A percentile compares a stretch with the other conserved stretches of the same genome.
phyloP scores from a whole-genome alignment of 2,113 vertebrate species.

The Oryctolagus cuniculus region mOryCun1.1 NC_091436.1:84379001-84379500 shows the following conservation, averaged over 20 bases:
- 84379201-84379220: background rate
- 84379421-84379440: background rate
- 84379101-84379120: background rate
- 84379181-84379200: background rate
- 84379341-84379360: background rate
- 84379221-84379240: background rate
- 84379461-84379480: background rate
- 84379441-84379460: background rate
- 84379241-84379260: background rate
- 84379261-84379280: background rate
- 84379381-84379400: background rate
- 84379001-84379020: background rate
- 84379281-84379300: background rate
- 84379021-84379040: background rate
- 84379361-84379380: background rate
- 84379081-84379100: constrained; percentile 8
- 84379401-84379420: background rate
- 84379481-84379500: background rate
- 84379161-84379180: background rate
- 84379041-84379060: background rate
- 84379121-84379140: constrained; percentile 37
- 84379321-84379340: background rate
- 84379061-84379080: constrained; percentile 9
- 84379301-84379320: background rate
- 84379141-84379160: background rate